Conservation (phyloP, 2,888 invertebrate species). For the Phaonia tiefii region DNA sequence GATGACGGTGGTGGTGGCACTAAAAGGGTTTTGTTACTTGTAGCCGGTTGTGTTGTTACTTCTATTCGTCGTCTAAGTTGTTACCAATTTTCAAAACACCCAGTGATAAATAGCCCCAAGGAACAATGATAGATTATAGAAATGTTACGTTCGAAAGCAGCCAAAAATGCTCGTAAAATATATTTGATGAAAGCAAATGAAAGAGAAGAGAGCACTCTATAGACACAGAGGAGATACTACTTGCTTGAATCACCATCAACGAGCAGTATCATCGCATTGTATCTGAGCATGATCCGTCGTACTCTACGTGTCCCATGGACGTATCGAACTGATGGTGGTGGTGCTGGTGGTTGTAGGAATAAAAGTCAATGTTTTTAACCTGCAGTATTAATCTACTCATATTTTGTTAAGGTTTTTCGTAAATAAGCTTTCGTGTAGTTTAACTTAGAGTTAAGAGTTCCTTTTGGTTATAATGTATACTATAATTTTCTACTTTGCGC, state of each 20-base stretch:
- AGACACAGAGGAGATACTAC: too few relatives aligned
- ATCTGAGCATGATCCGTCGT: too few relatives aligned
- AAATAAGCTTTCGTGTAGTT: background rate
- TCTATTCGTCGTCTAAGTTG: constrained; percentile 20
- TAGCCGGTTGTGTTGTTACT: background rate
- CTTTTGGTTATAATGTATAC: background rate
- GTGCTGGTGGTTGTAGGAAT: constrained; percentile 41
- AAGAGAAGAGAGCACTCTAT: background rate
- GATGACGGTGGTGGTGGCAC: constrained; percentile 50
- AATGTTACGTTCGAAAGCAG: constrained; percentile 49
- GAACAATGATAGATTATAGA: constrained; percentile 67
- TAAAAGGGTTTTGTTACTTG: constrained; percentile 58
- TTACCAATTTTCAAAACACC: constrained; percentile 63
- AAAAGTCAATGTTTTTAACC: constrained; percentile 64
- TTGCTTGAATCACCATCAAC: too few relatives aligned
- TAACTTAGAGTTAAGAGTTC: constrained; percentile 27
- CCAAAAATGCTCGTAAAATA: constrained; percentile 55
- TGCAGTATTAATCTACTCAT: constrained; percentile 62
- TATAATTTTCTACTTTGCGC: constrained; percentile 71
- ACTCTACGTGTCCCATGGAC: constrained; percentile 2
- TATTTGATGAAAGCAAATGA: constrained; percentile 64
- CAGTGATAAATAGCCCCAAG: constrained; percentile 64
- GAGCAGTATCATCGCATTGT: too few relatives aligned
- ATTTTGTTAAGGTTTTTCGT: constrained; percentile 7
- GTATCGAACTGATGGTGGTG: background rate